Evolutionary conservation across 2,888 invertebrate species (phyloP), one percentile per base, ranked within the genome.

Genomic region (Linnaemya tessellans): DNA sequence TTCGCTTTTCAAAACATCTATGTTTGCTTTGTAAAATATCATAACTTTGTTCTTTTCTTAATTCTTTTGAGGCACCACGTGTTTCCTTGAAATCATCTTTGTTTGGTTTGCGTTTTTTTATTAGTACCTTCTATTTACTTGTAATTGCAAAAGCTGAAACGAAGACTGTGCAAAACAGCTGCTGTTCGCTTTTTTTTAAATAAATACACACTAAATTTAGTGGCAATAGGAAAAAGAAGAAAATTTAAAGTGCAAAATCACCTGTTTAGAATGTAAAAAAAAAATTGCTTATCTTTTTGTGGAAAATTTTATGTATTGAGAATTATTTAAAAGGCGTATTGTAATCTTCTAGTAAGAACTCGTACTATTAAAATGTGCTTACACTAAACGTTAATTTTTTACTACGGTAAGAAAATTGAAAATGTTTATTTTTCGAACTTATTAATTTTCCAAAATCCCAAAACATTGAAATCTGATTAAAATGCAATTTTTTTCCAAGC

Each of bases 41-140:
- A 7, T 1, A 20, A 9, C 43, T 62, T 75, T 41, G n/a, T 22
- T 77, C 15, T 56, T 77, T 60, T 30, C 30, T 58, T 11, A 20
- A n/a, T 58, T 64, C 30, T 20, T 67, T 58, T 35, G 18, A 11
- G 11, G 38, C 9, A 51, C 68, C 73, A 64, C 49, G 74, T 73
- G 74, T 67, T 83, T 70, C 25, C 18, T 41, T 75, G 20, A 62
- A 73, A 43, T 62, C 68, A 78, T 68, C 46, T 71, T 83, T 35
- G 46, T 43, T 71, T 78, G 54, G 30, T 67, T 54, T 73, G 60
- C 73, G 71, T 82, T 77, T 25, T 25, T 60, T 11, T 20, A 35
- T 60, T 35, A 7, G 11, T 10, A 60, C 10, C 38, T 60, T 60
- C 64, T 65, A 4, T 51, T 20, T 51, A 20, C 58, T 10, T 70